These are phyloP conservation scores for Lampris megalopsis DNA, from an alignment of 2,113 vertebrate species.

Conservation along the genomic window DNA sequence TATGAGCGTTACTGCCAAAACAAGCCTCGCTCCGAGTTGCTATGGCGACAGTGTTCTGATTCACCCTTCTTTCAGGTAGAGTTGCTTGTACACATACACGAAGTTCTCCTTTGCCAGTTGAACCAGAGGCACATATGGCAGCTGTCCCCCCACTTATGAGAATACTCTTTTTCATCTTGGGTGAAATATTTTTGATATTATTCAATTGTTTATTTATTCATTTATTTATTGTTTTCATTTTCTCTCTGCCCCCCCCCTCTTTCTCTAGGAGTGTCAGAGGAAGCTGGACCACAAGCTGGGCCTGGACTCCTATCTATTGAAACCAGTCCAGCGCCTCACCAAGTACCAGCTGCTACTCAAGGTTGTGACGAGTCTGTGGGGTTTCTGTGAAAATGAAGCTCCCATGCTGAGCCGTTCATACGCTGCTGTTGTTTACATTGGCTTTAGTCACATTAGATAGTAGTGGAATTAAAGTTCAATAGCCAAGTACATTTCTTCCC, in stretches of 20 bases:
- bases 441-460: too few relatives aligned
- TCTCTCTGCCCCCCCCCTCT: not conserved
- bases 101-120: not conserved
- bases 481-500: too few relatives aligned
- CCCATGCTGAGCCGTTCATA: not conserved
- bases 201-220: too few relatives aligned
- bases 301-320: conserved; percentile 96
- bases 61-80: conserved; percentile 93
- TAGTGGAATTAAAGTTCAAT: too few relatives aligned
- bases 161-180: not conserved
- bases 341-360: conserved; percentile 98
- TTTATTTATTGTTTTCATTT: not conserved
- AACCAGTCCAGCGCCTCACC: conserved; percentile 96
- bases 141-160: too few relatives aligned
- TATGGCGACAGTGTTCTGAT: conserved; percentile 94
- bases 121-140: too few relatives aligned
- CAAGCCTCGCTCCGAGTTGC: conserved; percentile 91
- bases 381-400: conserved; percentile 1
- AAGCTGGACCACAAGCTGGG: conserved; percentile 94
- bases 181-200: too few relatives aligned
- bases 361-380: conserved; percentile 70
- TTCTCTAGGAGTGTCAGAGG: conserved; percentile 91
- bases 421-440: too few relatives aligned
- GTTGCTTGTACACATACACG: not conserved
- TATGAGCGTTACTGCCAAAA: conserved; percentile 98